phyloP scores from a whole-genome alignment of 1,140 invertebrate species.

The Heliothis virescens region DNA sequence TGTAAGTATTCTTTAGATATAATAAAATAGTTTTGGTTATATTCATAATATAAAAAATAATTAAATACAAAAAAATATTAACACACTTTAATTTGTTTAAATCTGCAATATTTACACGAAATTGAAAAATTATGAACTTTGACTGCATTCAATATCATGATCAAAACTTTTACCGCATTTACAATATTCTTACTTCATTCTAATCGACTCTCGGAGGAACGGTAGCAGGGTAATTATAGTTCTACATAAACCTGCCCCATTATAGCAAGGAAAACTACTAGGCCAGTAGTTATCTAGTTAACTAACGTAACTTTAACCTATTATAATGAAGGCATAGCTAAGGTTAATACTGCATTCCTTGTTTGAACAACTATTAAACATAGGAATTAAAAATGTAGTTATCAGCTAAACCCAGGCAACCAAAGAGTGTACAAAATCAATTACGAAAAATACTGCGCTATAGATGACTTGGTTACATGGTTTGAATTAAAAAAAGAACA shows the following conservation, averaged over 20 bases:
- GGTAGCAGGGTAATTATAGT: conserved; percentile 57
- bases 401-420: background rate
- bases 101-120: too few relatives aligned
- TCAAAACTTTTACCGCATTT: background rate
- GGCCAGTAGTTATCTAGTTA: conserved; percentile 19
- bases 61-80: too few relatives aligned
- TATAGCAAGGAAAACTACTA: conserved; percentile 42
- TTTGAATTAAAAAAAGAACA: too few relatives aligned
- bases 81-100: too few relatives aligned
- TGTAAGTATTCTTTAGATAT: too few relatives aligned
- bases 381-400: background rate
- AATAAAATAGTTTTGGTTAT: too few relatives aligned
- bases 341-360: background rate
- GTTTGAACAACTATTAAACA: background rate
- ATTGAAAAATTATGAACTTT: too few relatives aligned
- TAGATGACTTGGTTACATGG: too few relatives aligned
- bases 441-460: too few relatives aligned
- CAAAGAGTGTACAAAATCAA: background rate
- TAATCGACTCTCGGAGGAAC: conserved; percentile 40
- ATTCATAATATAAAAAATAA: too few relatives aligned
- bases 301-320: background rate
- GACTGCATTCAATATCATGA: background rate
- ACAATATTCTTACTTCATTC: conserved; percentile 8
- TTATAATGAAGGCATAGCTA: background rate
- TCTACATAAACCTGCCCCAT: conserved; percentile 47